Percentiles rank a stretch among this genome's conserved stretches.
Evolutionary conservation across 2,888 invertebrate species (phyloP).

Genomic region (Leptopilina drosophilae): DNA sequence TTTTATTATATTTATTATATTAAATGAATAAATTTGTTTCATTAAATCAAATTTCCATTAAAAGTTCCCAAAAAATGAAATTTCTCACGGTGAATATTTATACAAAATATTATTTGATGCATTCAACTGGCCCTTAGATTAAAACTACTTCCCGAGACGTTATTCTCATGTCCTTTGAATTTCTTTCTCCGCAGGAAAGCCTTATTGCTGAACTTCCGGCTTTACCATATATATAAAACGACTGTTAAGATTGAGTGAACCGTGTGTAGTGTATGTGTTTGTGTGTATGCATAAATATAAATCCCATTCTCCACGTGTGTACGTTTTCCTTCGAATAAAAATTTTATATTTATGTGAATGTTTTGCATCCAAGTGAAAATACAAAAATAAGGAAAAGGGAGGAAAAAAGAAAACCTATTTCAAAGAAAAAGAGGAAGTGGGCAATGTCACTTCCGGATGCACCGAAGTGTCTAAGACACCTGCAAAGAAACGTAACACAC

Average conservation of each 20-base stretch:
- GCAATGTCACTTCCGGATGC: conserved; percentile 49
- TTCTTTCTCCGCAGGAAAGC: conserved; percentile 57
- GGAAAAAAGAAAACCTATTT: not conserved
- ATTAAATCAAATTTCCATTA: not conserved
- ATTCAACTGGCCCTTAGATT: conserved; percentile 2
- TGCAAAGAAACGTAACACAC: conserved; percentile 36
- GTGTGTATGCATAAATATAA: not conserved
- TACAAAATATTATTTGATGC: not conserved
- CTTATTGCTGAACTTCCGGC: conserved; percentile 60
- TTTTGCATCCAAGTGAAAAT: conserved; percentile 7
- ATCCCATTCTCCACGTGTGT: not conserved
- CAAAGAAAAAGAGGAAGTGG: conserved; percentile 41
- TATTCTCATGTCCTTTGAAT: conserved; percentile 57
- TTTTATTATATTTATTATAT: no score
- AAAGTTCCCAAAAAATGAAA: not conserved
- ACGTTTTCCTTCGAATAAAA: not conserved
- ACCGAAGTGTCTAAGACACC: conserved; percentile 44
- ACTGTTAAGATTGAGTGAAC: not conserved
- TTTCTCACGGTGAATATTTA: conserved; percentile 18
- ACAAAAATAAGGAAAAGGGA: conserved; percentile 39
- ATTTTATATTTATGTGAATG: not conserved
- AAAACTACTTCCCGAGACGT: conserved; percentile 13
- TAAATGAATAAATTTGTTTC: no score
- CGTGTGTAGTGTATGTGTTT: not conserved
- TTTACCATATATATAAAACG: conserved; percentile 35